These are phyloP conservation scores for Scolopax rusticola DNA, from an alignment of 2,797 vertebrate species.

Conservation along the genomic window DNA sequence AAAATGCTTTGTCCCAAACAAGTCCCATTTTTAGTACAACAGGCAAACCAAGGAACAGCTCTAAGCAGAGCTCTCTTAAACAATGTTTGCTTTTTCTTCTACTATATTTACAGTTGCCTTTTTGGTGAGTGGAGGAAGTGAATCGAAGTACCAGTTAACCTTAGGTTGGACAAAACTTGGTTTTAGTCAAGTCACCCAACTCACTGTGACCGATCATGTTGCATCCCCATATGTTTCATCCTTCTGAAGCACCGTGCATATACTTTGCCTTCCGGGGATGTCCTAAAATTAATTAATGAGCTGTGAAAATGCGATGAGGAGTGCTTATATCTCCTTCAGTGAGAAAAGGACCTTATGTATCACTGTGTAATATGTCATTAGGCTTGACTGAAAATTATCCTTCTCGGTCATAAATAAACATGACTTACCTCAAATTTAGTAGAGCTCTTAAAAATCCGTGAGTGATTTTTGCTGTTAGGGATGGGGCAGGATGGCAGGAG, in stretches of 20 bases:
- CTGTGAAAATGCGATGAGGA: not conserved
- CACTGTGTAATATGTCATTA: not conserved
- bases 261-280: not conserved
- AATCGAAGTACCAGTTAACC: not conserved
- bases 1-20: not conserved
- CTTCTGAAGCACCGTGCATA: not conserved
- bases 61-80: not conserved
- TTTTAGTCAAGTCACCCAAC: not conserved
- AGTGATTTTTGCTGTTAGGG: not conserved
- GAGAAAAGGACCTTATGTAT: not conserved
- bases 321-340: not conserved
- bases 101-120: not conserved
- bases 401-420: not conserved
- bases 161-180: not conserved
- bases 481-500: not conserved
- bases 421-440: not conserved
- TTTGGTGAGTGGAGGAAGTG: not conserved
- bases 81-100: not conserved
- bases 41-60: not conserved
- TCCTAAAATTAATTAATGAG: constrained; percentile 7
- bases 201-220: not conserved
- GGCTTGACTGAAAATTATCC: not conserved
- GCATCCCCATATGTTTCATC: not conserved
- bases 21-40: not conserved
- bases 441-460: not conserved